A percentile compares a stretch with the other conserved stretches of the same genome.
phyloP scores from a whole-genome alignment of 2,888 invertebrate genomes.

The Ophraella communa region DNA sequence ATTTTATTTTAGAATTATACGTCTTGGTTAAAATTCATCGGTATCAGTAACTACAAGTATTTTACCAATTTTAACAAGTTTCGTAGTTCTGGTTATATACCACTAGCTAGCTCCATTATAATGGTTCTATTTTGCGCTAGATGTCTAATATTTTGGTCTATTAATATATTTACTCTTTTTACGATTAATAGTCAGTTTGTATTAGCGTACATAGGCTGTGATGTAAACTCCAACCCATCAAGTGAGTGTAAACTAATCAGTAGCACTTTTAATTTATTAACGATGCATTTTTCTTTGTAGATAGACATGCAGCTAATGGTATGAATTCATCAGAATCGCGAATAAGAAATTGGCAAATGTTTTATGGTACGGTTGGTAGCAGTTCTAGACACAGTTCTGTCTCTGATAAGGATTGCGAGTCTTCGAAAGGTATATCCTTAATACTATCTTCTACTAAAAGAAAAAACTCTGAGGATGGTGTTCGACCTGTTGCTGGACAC shows the following conservation, averaged over 20 bases:
- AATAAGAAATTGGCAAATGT: constrained; percentile 49
- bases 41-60: constrained; percentile 42
- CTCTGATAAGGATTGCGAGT: constrained; percentile 27
- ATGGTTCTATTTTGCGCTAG: constrained; percentile 42
- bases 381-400: constrained; percentile 23
- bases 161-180: constrained; percentile 46
- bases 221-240: not conserved
- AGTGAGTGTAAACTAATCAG: not conserved
- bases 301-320: too few relatives aligned
- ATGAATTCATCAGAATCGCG: constrained; percentile 34
- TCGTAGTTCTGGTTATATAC: constrained; percentile 30
- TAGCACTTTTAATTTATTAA: too few relatives aligned
- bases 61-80: constrained; percentile 39
- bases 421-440: constrained; percentile 14
- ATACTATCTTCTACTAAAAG: not conserved
- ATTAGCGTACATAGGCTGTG: constrained; percentile 32
- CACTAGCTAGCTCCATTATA: constrained; percentile 40
- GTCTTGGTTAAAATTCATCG: constrained; percentile 48
- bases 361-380: constrained; percentile 44
- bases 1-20: constrained; percentile 42
- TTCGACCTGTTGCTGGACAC: not conserved
- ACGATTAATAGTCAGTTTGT: constrained; percentile 39
- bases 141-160: constrained; percentile 46
- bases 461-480: not conserved
- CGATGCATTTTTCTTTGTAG: too few relatives aligned